Evolutionary conservation across 2,888 invertebrate genomes (phyloP), one percentile per base, ranked within the genome.

Genomic region (Ctenicera cuprea): DNA sequence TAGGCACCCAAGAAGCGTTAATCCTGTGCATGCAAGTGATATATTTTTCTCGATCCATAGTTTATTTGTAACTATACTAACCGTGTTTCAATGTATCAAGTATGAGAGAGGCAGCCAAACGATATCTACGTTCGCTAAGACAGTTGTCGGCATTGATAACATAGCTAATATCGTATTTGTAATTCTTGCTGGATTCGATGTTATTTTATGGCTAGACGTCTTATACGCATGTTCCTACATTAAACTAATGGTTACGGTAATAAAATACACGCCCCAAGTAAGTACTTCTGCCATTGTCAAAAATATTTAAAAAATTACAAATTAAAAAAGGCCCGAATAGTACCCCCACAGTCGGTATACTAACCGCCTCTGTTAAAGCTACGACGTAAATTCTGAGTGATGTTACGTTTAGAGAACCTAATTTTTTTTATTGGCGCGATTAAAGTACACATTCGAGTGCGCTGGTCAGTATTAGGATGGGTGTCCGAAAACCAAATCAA

Each of bases 211-310:
- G 96, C 90, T 98, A 30, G 93, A 94, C 83, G 97, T 97, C 86
- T 89, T 98, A 3, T 95, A 96, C 85, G 93, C 92, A 86, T 96
- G 97, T 88, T 97, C 97, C 76, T 97, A 97, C 85, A 92, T 98
- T 67, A 98, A 98, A 84, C 90, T 98, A 75, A 90, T 91, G 66
- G 96, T 98, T 79, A 97, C 98, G 0, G 90, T 97, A 74, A 95
- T 97, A 80, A 98, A 98, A 90, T 98, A 98, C 86, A 90, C 97
- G 74, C 98, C 98, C 1, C 98, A 98, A 92, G 96, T 95, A 82
- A 85, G 84, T 26, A 65, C n/a, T 62, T 52, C 43, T 76, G 66
- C 86, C n/a, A n/a, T n/a, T n/a, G n/a, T n/a, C n/a, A n/a, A n/a
- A n/a, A n/a, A n/a, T n/a, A n/a, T n/a, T n/a, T n/a, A n/a, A n/a